A percentile compares a stretch with the other conserved stretches of the same genome.
Evolutionary conservation across 2,797 vertebrate genomes (phyloP).

Genomic region (Catostomus latipinnis): DNA sequence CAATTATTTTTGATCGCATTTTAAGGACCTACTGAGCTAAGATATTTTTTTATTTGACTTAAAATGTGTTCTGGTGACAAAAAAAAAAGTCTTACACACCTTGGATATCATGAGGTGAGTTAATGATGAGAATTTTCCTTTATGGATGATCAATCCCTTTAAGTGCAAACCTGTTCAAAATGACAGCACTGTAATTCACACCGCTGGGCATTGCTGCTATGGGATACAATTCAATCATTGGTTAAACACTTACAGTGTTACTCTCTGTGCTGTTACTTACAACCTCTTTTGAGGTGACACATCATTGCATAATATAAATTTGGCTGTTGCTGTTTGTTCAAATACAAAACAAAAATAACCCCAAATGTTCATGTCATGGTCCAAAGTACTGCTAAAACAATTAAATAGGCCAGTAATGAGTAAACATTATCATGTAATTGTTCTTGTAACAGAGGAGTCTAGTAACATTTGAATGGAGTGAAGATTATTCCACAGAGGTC

Average conservation of each 20-base stretch:
- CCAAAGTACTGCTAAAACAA: conserved; percentile 34
- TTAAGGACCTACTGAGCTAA: too few species aligned
- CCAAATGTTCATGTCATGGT: not conserved
- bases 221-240: conserved; percentile 76
- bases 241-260: conserved; percentile 29
- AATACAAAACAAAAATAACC: not conserved
- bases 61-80: too few species aligned
- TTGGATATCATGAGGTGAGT: too few species aligned
- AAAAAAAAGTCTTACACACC: too few species aligned
- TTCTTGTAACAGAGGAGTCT: conserved; percentile 30
- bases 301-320: conserved; percentile 26
- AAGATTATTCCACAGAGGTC: conserved; percentile 47
- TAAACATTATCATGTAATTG: conserved; percentile 44
- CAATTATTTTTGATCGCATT: too few species aligned
- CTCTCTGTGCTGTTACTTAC: not conserved
- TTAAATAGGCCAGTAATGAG: not conserved
- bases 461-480: conserved; percentile 26
- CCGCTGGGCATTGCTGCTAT: conserved; percentile 82
- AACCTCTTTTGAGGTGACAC: conserved; percentile 53
- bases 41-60: too few species aligned
- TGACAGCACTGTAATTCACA: conserved; percentile 76
- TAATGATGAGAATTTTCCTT: too few species aligned
- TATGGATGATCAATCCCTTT: conserved; percentile 48
- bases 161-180: conserved; percentile 73
- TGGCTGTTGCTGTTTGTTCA: too few species aligned